Evolutionary conservation across 2,888 invertebrate genomes (phyloP).

Genomic region (Watsonalla cultraria): DNA sequence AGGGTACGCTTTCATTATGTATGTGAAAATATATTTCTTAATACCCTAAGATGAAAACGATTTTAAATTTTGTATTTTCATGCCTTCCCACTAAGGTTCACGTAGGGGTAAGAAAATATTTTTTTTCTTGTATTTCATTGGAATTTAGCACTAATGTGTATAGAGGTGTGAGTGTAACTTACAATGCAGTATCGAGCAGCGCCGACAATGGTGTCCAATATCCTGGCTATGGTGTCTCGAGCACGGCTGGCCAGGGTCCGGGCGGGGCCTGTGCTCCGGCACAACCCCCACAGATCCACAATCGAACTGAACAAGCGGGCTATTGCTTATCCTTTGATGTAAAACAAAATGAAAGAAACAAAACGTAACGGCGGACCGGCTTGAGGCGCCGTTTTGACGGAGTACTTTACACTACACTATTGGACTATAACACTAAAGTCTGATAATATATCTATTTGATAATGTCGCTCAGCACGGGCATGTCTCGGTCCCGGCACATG

Average conservation of each 20-base stretch:
- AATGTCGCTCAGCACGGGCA: slow-evolving; percentile 71
- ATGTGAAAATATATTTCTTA: too few species aligned
- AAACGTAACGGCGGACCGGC: slow-evolving; percentile 66
- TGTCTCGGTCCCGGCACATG: slow-evolving; percentile 89
- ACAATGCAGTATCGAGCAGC: slow-evolving; percentile 77
- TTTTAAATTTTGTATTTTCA: too few species aligned
- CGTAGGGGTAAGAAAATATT: too few species aligned
- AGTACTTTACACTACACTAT: slow-evolving; percentile 45
- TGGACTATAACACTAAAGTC: slow-evolving; percentile 25
- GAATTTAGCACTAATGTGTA: too few species aligned
- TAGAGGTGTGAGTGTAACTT: slow-evolving; percentile 47
- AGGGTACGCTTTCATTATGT: too few species aligned
- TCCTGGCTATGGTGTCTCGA: slow-evolving; percentile 70
- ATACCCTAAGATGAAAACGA: too few species aligned
- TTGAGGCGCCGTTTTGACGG: slow-evolving; percentile 70
- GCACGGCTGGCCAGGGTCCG: slow-evolving; percentile 71
- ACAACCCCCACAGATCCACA: slow-evolving; percentile 51
- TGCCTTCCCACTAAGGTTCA: too few species aligned
- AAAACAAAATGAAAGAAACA: slow-evolving; percentile 74
- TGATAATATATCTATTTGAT: slow-evolving; percentile 56
- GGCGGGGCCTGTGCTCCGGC: slow-evolving; percentile 47
- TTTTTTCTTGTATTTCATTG: too few species aligned
- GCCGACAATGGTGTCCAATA: slow-evolving; percentile 74
- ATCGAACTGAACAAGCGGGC: slow-evolving; percentile 49
- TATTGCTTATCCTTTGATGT: slow-evolving; percentile 75